Evolutionary conservation across 23 tunicate genomes (phyloP).

Genomic region (Halocynthia aurantium): DNA sequence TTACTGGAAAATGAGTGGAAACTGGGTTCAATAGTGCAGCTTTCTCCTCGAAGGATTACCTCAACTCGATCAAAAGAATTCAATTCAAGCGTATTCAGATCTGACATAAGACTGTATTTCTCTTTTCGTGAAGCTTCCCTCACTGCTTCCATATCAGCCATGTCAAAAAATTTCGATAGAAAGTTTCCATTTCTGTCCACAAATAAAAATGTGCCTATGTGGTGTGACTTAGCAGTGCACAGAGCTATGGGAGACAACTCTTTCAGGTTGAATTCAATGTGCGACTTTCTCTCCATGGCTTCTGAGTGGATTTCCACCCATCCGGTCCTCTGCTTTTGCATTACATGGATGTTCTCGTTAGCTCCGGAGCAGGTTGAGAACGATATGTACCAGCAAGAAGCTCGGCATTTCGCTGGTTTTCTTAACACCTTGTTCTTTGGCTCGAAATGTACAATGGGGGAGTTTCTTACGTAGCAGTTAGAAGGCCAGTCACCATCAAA

Average conservation of each 20-base stretch:
- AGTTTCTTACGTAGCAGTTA: not conserved
- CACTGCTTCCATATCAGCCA: not conserved
- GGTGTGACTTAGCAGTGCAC: not conserved
- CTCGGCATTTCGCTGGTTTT: not conserved
- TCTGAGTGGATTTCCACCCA: not conserved
- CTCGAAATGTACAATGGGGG: not conserved
- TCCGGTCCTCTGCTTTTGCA: not conserved
- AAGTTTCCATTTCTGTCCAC: not conserved
- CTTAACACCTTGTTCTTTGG: not conserved
- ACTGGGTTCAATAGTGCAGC: not conserved
- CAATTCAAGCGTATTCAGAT: not conserved
- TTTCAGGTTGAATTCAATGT: not conserved
- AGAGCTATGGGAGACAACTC: slow-evolving; percentile 5
- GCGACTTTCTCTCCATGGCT: not conserved
- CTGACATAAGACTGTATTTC: not conserved
- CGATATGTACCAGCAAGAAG: not conserved
- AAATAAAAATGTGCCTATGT: not conserved
- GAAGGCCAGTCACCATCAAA: not conserved
- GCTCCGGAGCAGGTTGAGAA: not conserved
- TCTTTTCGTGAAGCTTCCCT: not conserved
- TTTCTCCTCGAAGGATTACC: not conserved
- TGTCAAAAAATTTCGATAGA: not conserved
- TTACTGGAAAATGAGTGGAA: not conserved
- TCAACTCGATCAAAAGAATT: not conserved
- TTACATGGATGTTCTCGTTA: not conserved